These are phyloP conservation scores for Geopemphigus sp. DNA, from an alignment of 1,140 invertebrate genomes.

Conservation along the genomic window DNA sequence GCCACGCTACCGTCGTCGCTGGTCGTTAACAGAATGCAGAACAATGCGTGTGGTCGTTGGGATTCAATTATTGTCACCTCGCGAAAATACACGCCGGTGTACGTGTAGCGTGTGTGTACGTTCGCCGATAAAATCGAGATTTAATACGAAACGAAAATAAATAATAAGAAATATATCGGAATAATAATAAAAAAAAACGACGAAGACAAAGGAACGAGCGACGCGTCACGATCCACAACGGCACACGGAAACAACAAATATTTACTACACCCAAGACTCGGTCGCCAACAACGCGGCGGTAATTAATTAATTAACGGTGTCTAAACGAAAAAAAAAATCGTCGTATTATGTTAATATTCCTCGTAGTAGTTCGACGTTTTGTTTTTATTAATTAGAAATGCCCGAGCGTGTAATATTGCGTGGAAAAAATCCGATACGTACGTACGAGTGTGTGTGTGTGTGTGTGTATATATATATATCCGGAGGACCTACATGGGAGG, in stretches of 20 bases:
- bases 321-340: constrained; percentile 4
- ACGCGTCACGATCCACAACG: constrained; percentile 12
- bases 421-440: constrained; percentile 9
- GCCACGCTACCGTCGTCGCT: constrained; percentile 32
- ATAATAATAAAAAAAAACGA: not conserved
- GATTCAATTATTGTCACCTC: constrained; percentile 48
- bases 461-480: not conserved
- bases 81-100: constrained; percentile 41
- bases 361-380: constrained; percentile 16
- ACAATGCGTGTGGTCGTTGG: constrained; percentile 44
- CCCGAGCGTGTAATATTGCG: constrained; percentile 16
- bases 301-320: constrained; percentile 33
- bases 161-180: constrained; percentile 9
- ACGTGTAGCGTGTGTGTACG: constrained; percentile 27
- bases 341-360: constrained; percentile 27
- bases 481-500: constrained; percentile 27
- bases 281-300: constrained; percentile 18
- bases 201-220: not conserved
- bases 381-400: constrained; percentile 26
- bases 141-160: not conserved
- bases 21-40: constrained; percentile 34
- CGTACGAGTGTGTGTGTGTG: no score
- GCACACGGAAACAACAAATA: constrained; percentile 23
- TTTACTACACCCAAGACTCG: constrained; percentile 27
- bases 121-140: constrained; percentile 36